These are phyloP conservation scores for fruit fly (Drosophila melanogaster) DNA, from an alignment of 1,140 invertebrate genomes.

Conservation along the genomic window Release_6_plus_ISO1_MT NT_033777.3:6545001-6545500, in stretches of 20 bases:
- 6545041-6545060: slow-evolving; percentile 61
- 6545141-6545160: neutral
- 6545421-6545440: too few relatives aligned
- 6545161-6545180: slow-evolving; percentile 72
- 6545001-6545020: slow-evolving; percentile 32
- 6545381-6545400: neutral
- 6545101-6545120: slow-evolving; percentile 49
- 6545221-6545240: slow-evolving; percentile 5
- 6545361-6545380: neutral
- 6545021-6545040: slow-evolving; percentile 45
- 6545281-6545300: slow-evolving; percentile 41
- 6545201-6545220: slow-evolving; percentile 30
- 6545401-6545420: too few relatives aligned
- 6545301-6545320: slow-evolving; percentile 16
- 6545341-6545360: neutral
- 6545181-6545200: slow-evolving; percentile 81
- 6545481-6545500: too few relatives aligned
- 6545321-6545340: slow-evolving; percentile 8
- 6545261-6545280: slow-evolving; percentile 75
- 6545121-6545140: too few relatives aligned
- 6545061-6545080: slow-evolving; percentile 75
- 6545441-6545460: too few relatives aligned
- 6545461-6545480: too few relatives aligned
- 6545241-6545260: slow-evolving; percentile 55
- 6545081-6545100: slow-evolving; percentile 69